Base-by-base conservation (phyloP, 2,888 invertebrate species). In the Drosophila buzzatii region DNA sequence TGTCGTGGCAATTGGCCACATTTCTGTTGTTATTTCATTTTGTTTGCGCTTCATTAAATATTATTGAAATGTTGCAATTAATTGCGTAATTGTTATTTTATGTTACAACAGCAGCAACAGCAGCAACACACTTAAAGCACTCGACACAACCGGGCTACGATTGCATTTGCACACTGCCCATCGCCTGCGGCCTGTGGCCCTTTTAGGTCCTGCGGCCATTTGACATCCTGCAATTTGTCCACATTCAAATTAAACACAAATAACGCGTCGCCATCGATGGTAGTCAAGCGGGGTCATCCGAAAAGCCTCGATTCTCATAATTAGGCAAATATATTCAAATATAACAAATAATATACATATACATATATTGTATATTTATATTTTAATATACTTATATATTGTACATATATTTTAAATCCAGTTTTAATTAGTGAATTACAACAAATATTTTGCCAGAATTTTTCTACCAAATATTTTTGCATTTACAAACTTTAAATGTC, bases 31-130 rank as follows among this genome's bases (percentile, higher is more conserved):
- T 83, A 77, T 90, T 86, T 76, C 70, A 76, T 83, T 89, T 73
- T 84, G 87, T 89, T 86, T 86, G 85, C 90, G 86, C 90, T 87
- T 85, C 85, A 85, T 85, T 85, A 85, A 85, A 85, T 85, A 90
- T 85, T 90, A 85, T 85, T 89, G 89, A 89, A 85, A 89, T 90
- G 85, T 72, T 77, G 89, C 87, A 85, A 85, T 85, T 85, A 90
- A 85, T 90, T 89, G 89, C 85, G 87, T 85, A 85, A 85, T 85
- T 85, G 85, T 90, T 90, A 84, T 85, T 90, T 90, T 89, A 85
- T 86, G 89, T 89, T 68, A 60, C 65, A 55, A 23, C 73, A 45
- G 42, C 73, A 65, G 18, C 70, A 64, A 14, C 35, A 68, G 44
- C 62, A 58, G 44, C 62, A 58, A 52, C 37, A 67, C 81, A 83